A percentile compares a stretch with the other conserved stretches of the same genome.
phyloP scores from a whole-genome alignment of 2,797 vertebrate genomes.

The Aulostomus chinensis region DNA sequence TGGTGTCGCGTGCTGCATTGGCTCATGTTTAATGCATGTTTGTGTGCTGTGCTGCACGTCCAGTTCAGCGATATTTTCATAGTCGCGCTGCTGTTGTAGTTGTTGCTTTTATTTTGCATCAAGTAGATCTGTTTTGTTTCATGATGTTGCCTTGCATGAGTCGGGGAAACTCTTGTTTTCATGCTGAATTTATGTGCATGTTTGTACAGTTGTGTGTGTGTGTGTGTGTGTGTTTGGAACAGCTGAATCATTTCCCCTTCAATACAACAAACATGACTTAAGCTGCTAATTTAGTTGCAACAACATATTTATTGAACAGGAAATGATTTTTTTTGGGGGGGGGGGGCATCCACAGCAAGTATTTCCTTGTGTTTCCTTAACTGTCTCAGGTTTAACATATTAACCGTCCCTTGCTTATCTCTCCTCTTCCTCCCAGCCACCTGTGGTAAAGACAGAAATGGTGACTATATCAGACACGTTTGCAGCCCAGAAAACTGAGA shows the following conservation, averaged over 20 bases:
- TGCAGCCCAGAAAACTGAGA: slow-evolving; percentile 95
- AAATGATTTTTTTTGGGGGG: no score
- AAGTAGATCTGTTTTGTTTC: slow-evolving; percentile 12
- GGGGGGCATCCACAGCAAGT: no score
- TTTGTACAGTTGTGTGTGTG: neutral
- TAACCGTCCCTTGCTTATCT: slow-evolving; percentile 51
- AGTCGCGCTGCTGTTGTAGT: slow-evolving; percentile 26
- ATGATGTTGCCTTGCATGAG: slow-evolving; percentile 9
- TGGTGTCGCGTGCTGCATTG: slow-evolving; percentile 6
- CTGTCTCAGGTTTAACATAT: slow-evolving; percentile 37
- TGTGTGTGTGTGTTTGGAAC: neutral
- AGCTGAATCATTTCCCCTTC: slow-evolving; percentile 8
- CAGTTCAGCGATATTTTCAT: slow-evolving; percentile 31
- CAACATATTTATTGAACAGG: neutral
- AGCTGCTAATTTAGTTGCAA: no score
- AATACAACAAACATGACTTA: no score
- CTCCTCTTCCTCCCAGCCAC: slow-evolving; percentile 84
- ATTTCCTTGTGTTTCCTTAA: slow-evolving; percentile 27
- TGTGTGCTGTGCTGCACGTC: slow-evolving; percentile 31
- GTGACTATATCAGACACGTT: slow-evolving; percentile 97
- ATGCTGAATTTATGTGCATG: slow-evolving; percentile 6
- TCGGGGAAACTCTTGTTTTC: slow-evolving; percentile 10
- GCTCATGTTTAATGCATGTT: slow-evolving; percentile 45
- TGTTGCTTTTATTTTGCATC: slow-evolving; percentile 14
- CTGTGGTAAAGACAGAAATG: slow-evolving; percentile 99